phyloP scores from a whole-genome alignment of 2,888 invertebrate species.

The Alviniconcha strummeri region DNA sequence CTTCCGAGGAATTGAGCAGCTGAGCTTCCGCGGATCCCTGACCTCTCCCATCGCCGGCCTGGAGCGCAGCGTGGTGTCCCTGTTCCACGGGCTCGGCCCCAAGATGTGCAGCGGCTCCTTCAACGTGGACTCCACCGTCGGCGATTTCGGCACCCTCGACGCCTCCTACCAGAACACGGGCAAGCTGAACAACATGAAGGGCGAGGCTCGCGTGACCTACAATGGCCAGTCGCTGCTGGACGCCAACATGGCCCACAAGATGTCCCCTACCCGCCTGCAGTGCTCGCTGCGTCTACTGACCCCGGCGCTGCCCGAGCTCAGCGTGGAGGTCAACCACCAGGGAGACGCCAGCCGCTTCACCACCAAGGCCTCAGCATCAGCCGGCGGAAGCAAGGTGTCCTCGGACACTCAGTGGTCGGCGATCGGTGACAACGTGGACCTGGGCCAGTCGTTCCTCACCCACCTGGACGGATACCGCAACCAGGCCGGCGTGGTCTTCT shows the following conservation, averaged over 20 bases:
- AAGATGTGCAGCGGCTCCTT: slow-evolving; percentile 16
- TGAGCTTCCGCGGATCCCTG: slow-evolving; percentile 9
- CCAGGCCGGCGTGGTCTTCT: slow-evolving; percentile 12
- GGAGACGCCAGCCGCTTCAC: slow-evolving; percentile 25
- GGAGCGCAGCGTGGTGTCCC: slow-evolving; percentile 25
- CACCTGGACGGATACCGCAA: neutral
- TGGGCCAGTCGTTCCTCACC: slow-evolving; percentile 1
- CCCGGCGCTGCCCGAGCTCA: slow-evolving; percentile 41
- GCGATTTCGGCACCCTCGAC: neutral
- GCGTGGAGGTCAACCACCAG: slow-evolving; percentile 33
- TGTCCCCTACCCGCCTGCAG: neutral
- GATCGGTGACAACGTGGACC: slow-evolving; percentile 10
- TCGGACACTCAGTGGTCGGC: slow-evolving; percentile 3
- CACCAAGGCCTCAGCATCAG: slow-evolving; percentile 21
- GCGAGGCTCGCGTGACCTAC: slow-evolving; percentile 14
- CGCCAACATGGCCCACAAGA: slow-evolving; percentile 4
- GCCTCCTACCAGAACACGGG: slow-evolving; percentile 19
- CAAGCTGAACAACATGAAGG: slow-evolving; percentile 11
- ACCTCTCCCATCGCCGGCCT: slow-evolving; percentile 19
- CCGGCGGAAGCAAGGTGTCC: slow-evolving; percentile 16
- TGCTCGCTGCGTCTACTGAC: slow-evolving; percentile 25
- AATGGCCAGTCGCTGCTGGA: slow-evolving; percentile 16
- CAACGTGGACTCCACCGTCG: slow-evolving; percentile 4
- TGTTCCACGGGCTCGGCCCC: slow-evolving; percentile 9
- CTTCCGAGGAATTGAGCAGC: neutral